These are phyloP conservation scores for Mohoua ochrocephala DNA, from an alignment of 2,113 vertebrate genomes.

Conservation along the genomic window DNA sequence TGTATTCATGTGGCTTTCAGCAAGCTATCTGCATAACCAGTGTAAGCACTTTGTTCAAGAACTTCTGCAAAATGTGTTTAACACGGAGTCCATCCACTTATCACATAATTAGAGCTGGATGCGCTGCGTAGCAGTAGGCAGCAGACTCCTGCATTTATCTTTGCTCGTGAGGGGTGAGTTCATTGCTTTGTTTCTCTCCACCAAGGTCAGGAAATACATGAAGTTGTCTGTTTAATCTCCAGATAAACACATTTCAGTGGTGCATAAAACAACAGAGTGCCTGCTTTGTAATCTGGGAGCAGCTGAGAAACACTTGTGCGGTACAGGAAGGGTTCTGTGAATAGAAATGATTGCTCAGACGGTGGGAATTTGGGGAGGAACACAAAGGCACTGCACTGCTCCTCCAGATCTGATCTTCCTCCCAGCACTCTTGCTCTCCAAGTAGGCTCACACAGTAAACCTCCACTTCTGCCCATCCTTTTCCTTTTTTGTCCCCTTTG, in stretches of 20 bases:
- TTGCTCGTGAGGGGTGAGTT: neutral
- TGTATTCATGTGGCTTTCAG: constrained; percentile 29
- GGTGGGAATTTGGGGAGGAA: neutral
- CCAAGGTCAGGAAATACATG: constrained; percentile 52
- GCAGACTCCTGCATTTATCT: constrained; percentile 9
- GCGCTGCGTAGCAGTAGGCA: neutral
- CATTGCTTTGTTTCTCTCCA: constrained; percentile 25
- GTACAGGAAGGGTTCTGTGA: neutral
- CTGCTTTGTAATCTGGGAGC: constrained; percentile 18
- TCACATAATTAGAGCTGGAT: constrained; percentile 26
- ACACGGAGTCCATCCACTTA: neutral
- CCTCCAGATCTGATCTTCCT: neutral
- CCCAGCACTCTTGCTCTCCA: neutral
- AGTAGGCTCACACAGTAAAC: neutral
- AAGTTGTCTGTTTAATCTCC: constrained; percentile 51
- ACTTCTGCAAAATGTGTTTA: constrained; percentile 42
- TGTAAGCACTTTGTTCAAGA: constrained; percentile 23
- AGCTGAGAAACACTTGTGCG: neutral
- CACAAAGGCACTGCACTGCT: neutral
- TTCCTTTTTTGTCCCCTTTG: accelerated
- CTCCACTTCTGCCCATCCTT: neutral
- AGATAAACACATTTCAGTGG: constrained; percentile 26
- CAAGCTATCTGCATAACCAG: constrained; percentile 24
- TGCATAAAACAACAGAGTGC: neutral
- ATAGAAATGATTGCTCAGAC: neutral